Percentiles rank a stretch among this genome's conserved stretches.
These are phyloP conservation scores for Gallinago nigripennis DNA, from an alignment of 2,797 vertebrate species.

Conservation along the genomic window DNA sequence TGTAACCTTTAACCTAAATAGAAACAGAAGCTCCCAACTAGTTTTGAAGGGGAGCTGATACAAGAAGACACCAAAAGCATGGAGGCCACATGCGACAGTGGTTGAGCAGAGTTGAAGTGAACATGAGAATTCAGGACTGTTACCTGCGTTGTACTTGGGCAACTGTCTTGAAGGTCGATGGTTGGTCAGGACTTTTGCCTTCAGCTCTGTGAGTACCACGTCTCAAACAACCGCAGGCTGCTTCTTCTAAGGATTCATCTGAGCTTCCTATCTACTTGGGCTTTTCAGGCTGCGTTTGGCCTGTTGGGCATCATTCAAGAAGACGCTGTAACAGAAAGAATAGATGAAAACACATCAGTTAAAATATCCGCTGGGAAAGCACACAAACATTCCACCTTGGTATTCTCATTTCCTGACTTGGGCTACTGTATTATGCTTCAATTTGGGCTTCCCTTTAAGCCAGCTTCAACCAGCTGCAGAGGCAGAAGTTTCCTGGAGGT, in stretches of 20 bases:
- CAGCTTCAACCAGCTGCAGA: not conserved
- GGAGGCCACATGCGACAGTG: not conserved
- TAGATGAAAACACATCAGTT: not conserved
- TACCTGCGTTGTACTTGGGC: not conserved
- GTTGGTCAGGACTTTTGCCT: not conserved
- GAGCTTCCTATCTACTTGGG: not conserved
- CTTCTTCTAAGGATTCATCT: not conserved
- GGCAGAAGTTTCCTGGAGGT: not conserved
- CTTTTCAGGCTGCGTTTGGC: not conserved
- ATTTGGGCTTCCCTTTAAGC: accelerated
- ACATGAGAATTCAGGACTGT: not conserved
- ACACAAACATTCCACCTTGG: not conserved
- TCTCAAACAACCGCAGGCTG: accelerated
- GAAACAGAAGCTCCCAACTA: not conserved
- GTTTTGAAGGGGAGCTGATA: not conserved
- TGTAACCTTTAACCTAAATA: not conserved
- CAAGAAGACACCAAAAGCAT: not conserved
- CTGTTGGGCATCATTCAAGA: not conserved
- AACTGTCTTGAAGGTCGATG: not conserved
- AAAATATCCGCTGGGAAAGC: not conserved
- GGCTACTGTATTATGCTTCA: not conserved
- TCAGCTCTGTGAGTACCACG: not conserved
- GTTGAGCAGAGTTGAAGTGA: not conserved
- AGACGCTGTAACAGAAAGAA: not conserved
- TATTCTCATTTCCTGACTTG: not conserved